Base-by-base conservation (phyloP, 2,113 vertebrate species). In the Octodon degus region DNA sequence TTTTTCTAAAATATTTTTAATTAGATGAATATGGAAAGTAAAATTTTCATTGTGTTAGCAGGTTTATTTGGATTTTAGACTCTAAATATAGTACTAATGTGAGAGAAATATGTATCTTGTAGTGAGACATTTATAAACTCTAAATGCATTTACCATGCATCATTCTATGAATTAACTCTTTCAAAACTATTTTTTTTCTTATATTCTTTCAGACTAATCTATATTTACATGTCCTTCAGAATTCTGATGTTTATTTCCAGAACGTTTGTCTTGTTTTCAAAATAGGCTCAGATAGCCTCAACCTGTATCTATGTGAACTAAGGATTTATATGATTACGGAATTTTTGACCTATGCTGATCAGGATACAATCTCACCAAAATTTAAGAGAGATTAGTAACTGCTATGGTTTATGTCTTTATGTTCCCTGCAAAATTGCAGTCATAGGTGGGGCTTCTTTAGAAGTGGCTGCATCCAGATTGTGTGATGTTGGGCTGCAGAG, bases 161-260 rank as follows among this genome's bases (percentile, higher is more conserved):
- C 79, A 6, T 83, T 86, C 90, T 60, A 62, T 55, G 3, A 83
- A 7, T 53, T 13, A 79, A 50, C n/a, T 72, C 30, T 76, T 92
- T 87, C 32, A 50, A 76, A 53, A 34, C 20, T 76, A 84, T 93
- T 85, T 93, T 85, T 93, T 90, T 53, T 84, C 53, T 74, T 86
- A 70, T 40, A 70, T 53, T 2, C 13, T 89, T 91, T 83, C 72
- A 72, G 27, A 68, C 10, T 70, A 86, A 58, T 53, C 40, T 77
- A 74, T 47, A 67, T 74, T 92, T 90, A 37, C 25, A 27, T 92
- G 47, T 86, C 68, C 50, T 83, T 95, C 53, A 91, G 30, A 91
- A 91, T 62, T 79, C 20, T 89, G 47, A 82, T 20, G 5, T 79
- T 72, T 90, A 17, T 32, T 87, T 5, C 63, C 72, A 80, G 25